Evolutionary conservation across 1,140 invertebrate species (phyloP).

Genomic region (Pogonognathellus flavescens): DNA sequence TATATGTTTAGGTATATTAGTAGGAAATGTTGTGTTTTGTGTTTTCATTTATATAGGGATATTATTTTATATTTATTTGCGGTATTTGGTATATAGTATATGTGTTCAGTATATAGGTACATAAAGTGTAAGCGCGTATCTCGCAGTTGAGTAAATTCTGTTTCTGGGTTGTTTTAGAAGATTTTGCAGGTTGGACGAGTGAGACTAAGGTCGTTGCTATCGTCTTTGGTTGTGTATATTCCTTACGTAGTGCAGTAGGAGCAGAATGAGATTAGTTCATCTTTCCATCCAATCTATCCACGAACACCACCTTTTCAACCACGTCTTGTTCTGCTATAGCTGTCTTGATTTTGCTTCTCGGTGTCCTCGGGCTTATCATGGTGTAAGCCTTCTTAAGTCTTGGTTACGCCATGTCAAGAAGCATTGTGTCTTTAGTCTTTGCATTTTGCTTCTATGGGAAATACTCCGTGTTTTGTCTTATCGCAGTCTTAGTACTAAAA

Average conservation of each 20-base stretch:
- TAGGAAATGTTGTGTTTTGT: too few relatives aligned
- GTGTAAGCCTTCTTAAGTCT: slow-evolving; percentile 33
- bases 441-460: too few relatives aligned
- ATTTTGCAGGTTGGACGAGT: background rate
- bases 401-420: slow-evolving; percentile 16
- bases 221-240: background rate
- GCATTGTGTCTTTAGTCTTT: slow-evolving; percentile 11
- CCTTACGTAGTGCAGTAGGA: background rate
- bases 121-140: background rate
- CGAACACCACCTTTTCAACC: slow-evolving; percentile 28
- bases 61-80: too few relatives aligned
- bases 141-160: slow-evolving; percentile 6
- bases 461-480: too few relatives aligned
- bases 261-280: slow-evolving; percentile 26
- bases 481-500: too few relatives aligned
- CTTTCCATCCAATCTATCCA: slow-evolving; percentile 36
- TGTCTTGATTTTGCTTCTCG: slow-evolving; percentile 18
- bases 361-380: slow-evolving; percentile 25
- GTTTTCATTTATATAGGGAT: background rate
- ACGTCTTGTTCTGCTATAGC: slow-evolving; percentile 19
- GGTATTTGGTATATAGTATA: background rate
- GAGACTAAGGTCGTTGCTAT: background rate
- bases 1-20: background rate
- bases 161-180: background rate
- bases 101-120: too few relatives aligned